These are phyloP conservation scores for Terrapene triunguis DNA, from an alignment of 2,113 vertebrate species.

Conservation along the genomic window DNA sequence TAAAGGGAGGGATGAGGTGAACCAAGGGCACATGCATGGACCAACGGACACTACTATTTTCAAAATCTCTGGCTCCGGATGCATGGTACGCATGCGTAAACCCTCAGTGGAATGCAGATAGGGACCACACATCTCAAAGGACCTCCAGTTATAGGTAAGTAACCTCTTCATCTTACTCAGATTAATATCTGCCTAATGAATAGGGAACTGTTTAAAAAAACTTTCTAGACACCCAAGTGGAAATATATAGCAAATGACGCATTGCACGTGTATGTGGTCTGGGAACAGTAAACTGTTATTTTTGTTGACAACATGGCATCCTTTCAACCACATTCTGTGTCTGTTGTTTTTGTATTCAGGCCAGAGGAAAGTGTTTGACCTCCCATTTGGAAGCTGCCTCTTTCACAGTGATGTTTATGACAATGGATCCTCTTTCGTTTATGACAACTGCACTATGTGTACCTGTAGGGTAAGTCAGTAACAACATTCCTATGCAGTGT, in stretches of 20 bases:
- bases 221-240: slow-evolving; percentile 45
- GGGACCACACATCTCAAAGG: neutral
- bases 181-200: slow-evolving; percentile 31
- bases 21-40: neutral
- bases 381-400: slow-evolving; percentile 94
- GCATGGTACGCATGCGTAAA: neutral
- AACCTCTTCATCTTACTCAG: neutral
- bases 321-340: slow-evolving; percentile 57
- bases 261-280: slow-evolving; percentile 37
- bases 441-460: slow-evolving; percentile 94
- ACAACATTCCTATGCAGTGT: neutral
- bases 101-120: neutral
- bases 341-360: slow-evolving; percentile 80
- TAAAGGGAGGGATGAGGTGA: neutral
- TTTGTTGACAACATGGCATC: slow-evolving; percentile 12
- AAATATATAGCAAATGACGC: slow-evolving; percentile 35
- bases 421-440: slow-evolving; percentile 88
- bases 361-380: slow-evolving; percentile 98
- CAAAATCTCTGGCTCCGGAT: neutral
- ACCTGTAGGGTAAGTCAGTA: slow-evolving; percentile 86
- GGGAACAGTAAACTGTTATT: slow-evolving; percentile 51
- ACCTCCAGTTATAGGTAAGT: neutral
- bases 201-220: slow-evolving; percentile 21
- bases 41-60: neutral
- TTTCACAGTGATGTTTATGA: slow-evolving; percentile 97